These are phyloP conservation scores for Ptilorrhoa leucosticta DNA, from an alignment of 2,113 vertebrate species.

Conservation along the genomic window DNA sequence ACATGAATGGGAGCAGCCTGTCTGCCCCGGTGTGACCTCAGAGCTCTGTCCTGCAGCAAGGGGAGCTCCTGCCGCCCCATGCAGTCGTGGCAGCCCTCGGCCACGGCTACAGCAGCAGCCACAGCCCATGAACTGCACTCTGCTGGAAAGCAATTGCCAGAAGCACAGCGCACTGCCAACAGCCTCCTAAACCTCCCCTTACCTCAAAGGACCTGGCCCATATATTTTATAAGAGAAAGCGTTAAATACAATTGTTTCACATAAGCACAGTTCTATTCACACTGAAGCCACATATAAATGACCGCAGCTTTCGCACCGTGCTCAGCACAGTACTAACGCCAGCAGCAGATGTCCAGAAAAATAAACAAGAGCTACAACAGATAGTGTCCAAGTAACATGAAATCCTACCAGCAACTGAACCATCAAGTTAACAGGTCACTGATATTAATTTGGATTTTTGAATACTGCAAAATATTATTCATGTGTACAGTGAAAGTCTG, in stretches of 20 bases:
- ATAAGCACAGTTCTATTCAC: not conserved
- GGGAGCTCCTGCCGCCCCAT: not conserved
- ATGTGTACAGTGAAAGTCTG: constrained; percentile 19
- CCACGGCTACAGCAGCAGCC: not conserved
- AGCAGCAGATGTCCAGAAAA: not conserved
- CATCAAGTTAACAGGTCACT: not conserved
- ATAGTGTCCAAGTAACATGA: not conserved
- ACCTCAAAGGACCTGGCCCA: not conserved
- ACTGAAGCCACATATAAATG: not conserved
- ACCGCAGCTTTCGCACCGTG: rapidly evolving
- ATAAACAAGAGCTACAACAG: not conserved
- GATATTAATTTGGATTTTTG: constrained; percentile 13
- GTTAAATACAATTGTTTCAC: not conserved
- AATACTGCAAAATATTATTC: not conserved
- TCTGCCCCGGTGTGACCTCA: not conserved
- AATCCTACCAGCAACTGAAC: not conserved
- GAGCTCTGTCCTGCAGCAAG: not conserved
- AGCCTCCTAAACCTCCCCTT: not conserved
- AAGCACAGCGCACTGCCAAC: not conserved
- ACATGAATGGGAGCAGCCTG: not conserved
- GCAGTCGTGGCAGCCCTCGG: rapidly evolving
- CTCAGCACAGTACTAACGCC: not conserved
- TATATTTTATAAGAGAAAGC: not conserved
- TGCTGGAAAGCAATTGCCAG: not conserved
- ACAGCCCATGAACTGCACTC: rapidly evolving